These are phyloP conservation scores for Epinephelus lanceolatus DNA, from an alignment of 2,113 vertebrate genomes.

Conservation along the genomic window DNA sequence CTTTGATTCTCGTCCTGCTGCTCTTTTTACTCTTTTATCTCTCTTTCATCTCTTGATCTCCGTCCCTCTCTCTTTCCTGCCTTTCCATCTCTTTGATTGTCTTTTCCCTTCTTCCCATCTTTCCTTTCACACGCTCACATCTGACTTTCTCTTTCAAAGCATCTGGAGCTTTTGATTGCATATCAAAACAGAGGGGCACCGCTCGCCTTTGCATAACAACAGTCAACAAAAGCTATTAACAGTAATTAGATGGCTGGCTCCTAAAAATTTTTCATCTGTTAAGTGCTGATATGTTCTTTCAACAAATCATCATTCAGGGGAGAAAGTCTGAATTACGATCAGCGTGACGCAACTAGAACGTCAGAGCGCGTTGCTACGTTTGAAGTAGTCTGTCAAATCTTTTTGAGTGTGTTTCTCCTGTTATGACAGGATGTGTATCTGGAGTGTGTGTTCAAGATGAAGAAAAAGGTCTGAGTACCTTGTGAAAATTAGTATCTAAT, in stretches of 20 bases:
- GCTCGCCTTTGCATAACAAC: background rate
- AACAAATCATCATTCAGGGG: background rate
- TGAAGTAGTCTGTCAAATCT: background rate
- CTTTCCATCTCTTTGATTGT: conserved; percentile 20
- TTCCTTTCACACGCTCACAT: conserved; percentile 12
- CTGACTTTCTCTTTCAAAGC: conserved; percentile 17
- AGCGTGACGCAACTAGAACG: background rate
- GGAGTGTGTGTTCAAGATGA: background rate
- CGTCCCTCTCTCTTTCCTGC: background rate
- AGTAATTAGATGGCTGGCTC: background rate
- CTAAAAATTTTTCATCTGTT: background rate
- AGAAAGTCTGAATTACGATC: background rate
- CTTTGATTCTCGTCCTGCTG: conserved; percentile 17
- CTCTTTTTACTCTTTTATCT: background rate
- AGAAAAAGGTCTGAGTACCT: background rate
- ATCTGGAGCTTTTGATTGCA: background rate
- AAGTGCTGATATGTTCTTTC: background rate
- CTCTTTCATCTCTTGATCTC: conserved; percentile 18
- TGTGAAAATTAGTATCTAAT: background rate
- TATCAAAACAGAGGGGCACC: background rate
- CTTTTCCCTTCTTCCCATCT: background rate
- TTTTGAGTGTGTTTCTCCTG: background rate
- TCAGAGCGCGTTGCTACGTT: background rate
- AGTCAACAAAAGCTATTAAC: conserved; percentile 1
- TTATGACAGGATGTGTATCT: background rate